phyloP scores from a whole-genome alignment of 2,888 invertebrate species.

The Drosophila tripunctata region DNA sequence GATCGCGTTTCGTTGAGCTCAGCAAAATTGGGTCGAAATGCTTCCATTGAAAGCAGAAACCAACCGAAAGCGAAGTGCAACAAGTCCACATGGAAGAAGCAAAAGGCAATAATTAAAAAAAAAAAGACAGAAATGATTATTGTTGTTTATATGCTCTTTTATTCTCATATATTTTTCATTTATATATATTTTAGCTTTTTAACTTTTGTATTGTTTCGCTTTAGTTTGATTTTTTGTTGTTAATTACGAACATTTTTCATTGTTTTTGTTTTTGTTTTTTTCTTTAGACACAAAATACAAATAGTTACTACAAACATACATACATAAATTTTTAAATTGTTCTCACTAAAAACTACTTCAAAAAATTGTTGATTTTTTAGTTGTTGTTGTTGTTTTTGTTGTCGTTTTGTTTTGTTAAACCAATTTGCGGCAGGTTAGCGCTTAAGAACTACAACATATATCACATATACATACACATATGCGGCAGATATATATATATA shows the following conservation, averaged over 20 bases:
- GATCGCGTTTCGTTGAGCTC: slow-evolving; percentile 54
- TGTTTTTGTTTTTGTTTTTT: slow-evolving; percentile 33
- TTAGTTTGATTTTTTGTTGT: slow-evolving; percentile 36
- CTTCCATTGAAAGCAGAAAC: slow-evolving; percentile 68
- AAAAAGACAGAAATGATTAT: neutral
- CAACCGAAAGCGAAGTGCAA: slow-evolving; percentile 61
- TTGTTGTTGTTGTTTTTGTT: slow-evolving; percentile 16
- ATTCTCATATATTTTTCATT: slow-evolving; percentile 8
- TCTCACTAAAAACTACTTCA: slow-evolving; percentile 65
- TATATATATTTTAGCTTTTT: slow-evolving; percentile 20
- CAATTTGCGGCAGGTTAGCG: slow-evolving; percentile 61
- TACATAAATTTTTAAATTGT: slow-evolving; percentile 8
- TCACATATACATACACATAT: slow-evolving; percentile 44
- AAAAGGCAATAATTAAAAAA: slow-evolving; percentile 14
- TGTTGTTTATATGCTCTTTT: slow-evolving; percentile 32
- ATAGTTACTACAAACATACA: slow-evolving; percentile 46
- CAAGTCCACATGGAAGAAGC: slow-evolving; percentile 26
- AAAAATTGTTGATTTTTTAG: slow-evolving; percentile 46
- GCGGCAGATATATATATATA: slow-evolving; percentile 44
- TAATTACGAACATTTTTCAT: slow-evolving; percentile 69
- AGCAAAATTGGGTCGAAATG: slow-evolving; percentile 44
- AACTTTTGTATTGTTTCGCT: slow-evolving; percentile 23
- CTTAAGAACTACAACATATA: slow-evolving; percentile 69
- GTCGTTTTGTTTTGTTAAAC: slow-evolving; percentile 31
- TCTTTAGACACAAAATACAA: slow-evolving; percentile 73